Evolutionary conservation across 1,140 invertebrate genomes (phyloP), one percentile per base, ranked within the genome.

Genomic region (Cryptotermes secundus): DNA sequence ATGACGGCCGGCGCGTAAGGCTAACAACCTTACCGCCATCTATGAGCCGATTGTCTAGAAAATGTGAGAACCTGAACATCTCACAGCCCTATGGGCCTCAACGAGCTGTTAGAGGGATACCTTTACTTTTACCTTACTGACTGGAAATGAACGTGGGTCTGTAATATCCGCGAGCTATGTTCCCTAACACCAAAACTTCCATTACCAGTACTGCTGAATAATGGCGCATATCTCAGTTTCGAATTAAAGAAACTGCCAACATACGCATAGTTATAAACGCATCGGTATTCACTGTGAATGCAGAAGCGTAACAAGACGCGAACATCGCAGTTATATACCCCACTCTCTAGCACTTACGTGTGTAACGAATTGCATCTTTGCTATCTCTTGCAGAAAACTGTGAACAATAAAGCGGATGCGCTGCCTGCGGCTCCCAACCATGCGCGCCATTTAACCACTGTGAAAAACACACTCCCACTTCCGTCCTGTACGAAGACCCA

Each of bases 381-480:
- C 0, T 31, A 3, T 72, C 26, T 72, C 59, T 26, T 72, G 59
- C 59, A 72, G 59, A n/a, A 31, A 4, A n/a, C n/a, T 31, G 26
- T 26, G n/a, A 72, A 26, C n/a, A 72, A 31, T 9, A 72, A n/a
- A 72, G 3, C n/a, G 59, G 59, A 72, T 26, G 31, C 26, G 59
- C 59, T 72, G n/a, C 31, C 0, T 72, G 59, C 59, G 2, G 26
- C 9, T 72, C n/a, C 59, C 59, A 2, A 72, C 59, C 14, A 6
- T 72, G 26, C 59, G n/a, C 26, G 59, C 59, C n/a, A 72, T 72
- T 72, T 72, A 72, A 72, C 59, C 59, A 31, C 59, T 31, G 59
- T 72, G 59, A 31, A 72, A 72, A 72, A 72, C 59, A 59, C 53
- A 72, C 59, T 72, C 59, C 59, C 59, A 72, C 59, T 72, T 72